phyloP scores from a whole-genome alignment of 2,113 vertebrate genomes.

The Periophthalmus modestus region DNA sequence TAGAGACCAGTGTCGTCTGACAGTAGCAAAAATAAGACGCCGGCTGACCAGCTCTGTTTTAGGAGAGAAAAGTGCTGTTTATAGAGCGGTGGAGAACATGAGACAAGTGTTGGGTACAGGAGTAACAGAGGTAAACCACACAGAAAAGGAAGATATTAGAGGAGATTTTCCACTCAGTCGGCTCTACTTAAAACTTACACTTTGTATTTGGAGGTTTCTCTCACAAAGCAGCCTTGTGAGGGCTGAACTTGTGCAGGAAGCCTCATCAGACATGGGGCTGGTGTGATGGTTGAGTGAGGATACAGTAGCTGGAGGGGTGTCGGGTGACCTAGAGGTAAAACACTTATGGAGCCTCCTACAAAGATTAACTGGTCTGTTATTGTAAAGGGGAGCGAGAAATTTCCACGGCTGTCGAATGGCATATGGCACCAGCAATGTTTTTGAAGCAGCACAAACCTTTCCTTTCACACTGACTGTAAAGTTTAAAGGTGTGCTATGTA shows the following conservation, averaged over 20 bases:
- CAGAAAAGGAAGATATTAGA: constrained; percentile 55
- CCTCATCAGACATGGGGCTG: constrained; percentile 42
- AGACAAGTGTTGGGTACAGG: constrained; percentile 41
- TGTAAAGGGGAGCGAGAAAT: constrained; percentile 33
- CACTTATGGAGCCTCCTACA: constrained; percentile 29
- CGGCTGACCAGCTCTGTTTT: constrained; percentile 41
- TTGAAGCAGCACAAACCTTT: constrained; percentile 13
- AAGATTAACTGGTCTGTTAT: constrained; percentile 29
- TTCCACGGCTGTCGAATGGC: neutral
- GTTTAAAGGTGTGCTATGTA: too few relatives aligned
- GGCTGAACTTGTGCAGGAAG: constrained; percentile 45
- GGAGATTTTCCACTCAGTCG: constrained; percentile 64
- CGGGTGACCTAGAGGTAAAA: constrained; percentile 28
- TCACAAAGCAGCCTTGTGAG: constrained; percentile 66
- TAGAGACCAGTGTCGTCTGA: constrained; percentile 45
- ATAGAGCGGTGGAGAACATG: constrained; percentile 32
- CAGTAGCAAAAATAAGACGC: constrained; percentile 55
- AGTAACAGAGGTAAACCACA: constrained; percentile 1
- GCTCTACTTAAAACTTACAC: constrained; percentile 44
- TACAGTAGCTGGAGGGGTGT: constrained; percentile 58
- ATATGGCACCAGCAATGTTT: constrained; percentile 30
- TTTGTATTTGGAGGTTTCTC: constrained; percentile 49
- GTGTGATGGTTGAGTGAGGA: constrained; percentile 46
- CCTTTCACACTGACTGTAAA: too few relatives aligned
- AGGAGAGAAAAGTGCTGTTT: constrained; percentile 54